Base-by-base conservation (phyloP, 2,113 vertebrate species). In the Chaetorhynchus papuensis region DNA sequence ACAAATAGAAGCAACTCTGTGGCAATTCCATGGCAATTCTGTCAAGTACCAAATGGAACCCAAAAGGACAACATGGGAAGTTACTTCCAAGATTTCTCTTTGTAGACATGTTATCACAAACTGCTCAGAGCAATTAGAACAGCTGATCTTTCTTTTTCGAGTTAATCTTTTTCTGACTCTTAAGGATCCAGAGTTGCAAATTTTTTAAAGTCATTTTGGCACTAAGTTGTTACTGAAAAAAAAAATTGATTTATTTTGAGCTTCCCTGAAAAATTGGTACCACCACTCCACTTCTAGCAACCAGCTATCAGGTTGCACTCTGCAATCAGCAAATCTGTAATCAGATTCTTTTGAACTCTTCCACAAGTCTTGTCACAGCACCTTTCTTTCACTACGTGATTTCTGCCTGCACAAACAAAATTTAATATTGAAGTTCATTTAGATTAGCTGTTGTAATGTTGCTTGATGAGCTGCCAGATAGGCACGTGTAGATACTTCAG, bases 401-500 rank as follows among this genome's bases (percentile, higher is more conserved):
- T 96, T 94, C 80, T 92, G 83, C 65, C 88, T 87, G 72, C 90
- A 92, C 53, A 86, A 87, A 90, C 93, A 93, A 66, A 90, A 89
- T 87, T 94, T 90, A 68, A 86, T 87, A 83, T 44, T 71, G 80
- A 66, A 92, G 76, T 83, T 96, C 68, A 61, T 94, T 70, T 90
- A 87, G 76, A 94, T 94, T 75, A 94, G 56, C 31, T 37, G 64
- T 75, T 44, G 52, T 71, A 75, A 92, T 50, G 80, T 35, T 84
- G 76, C 92, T 87, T 96, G 90, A 94, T 95, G 90, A 96, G 92
- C 72, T 96, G 90, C 76, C 88, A 96, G 76, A 56, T 30, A 79
- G 64, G 76, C 92, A 94, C 41, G 20, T 93, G 83, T 81, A 33
- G 66, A 30, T 84, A 71, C n/a, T 82, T 92, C 83, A 94, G 28